Percentiles rank a stretch among this genome's conserved stretches.
These are phyloP conservation scores for Formica aserva DNA, from an alignment of 2,888 invertebrate species.

Conservation along the genomic window DNA sequence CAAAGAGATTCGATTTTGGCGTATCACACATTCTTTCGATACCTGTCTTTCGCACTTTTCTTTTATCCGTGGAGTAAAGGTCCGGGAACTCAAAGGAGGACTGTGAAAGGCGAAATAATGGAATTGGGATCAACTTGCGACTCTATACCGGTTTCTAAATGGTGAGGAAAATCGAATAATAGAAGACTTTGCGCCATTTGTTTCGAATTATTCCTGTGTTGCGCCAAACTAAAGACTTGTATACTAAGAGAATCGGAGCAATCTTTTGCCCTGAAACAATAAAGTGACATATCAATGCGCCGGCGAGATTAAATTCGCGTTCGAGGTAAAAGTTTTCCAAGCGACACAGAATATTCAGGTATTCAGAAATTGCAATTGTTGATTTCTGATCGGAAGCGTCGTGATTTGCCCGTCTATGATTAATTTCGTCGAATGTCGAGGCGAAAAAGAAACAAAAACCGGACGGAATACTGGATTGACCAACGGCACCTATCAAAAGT, in stretches of 20 bases:
- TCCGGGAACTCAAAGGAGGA: neutral
- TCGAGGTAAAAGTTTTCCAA: neutral
- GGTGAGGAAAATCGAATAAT: neutral
- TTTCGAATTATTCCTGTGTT: neutral
- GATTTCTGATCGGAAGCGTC: conserved; percentile 8
- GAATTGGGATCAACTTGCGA: conserved; percentile 10
- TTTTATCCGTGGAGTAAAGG: conserved; percentile 8
- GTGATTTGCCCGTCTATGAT: neutral
- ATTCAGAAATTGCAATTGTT: neutral
- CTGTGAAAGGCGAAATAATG: conserved; percentile 16
- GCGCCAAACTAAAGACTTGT: neutral
- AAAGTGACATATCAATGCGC: neutral
- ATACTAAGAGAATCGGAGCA: neutral
- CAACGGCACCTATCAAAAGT: neutral
- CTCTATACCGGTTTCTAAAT: neutral
- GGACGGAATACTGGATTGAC: neutral
- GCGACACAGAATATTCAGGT: neutral
- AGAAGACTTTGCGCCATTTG: neutral
- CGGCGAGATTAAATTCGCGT: neutral
- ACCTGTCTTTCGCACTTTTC: conserved; percentile 27
- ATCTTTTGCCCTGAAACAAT: neutral
- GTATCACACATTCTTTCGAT: conserved; percentile 21
- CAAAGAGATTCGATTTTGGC: conserved; percentile 43
- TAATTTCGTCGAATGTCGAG: neutral
- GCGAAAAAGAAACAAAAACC: conserved; percentile 1